Evolutionary conservation across 2,888 invertebrate genomes (phyloP), one percentile per base, ranked within the genome.

Genomic region (Syrphus vitripennis): DNA sequence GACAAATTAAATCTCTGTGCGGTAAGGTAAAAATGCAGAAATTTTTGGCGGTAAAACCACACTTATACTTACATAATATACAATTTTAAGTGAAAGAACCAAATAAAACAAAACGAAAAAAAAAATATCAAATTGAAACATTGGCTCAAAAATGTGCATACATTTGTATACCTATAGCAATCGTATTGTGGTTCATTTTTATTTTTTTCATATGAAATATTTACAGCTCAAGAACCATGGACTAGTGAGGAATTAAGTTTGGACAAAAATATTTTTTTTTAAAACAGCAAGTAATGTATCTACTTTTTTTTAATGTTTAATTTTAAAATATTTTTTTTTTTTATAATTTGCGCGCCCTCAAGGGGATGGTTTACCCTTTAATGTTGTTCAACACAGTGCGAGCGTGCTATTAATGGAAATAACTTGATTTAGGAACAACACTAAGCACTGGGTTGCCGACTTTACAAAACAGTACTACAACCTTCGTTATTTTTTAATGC

Each of bases 81-180:
- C 19, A 59, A 37, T 59, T n/a, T 59, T 59, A 34, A 14, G 21
- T 5, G 34, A 34, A 59, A 59, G 19, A 59, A 37, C 19, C 7
- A 1, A 34, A 12, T 6, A 1, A 7, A 26, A 53, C 7, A 29
- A 29, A n/a, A n/a, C 26, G 16, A 16, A 34, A 7, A 53, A 10
- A 6, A 16, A 26, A 67, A 31, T 55, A 42, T 77, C 61, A 77
- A 86, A 86, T 86, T 86, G 84, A 86, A 86, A 86, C 81, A 86
- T 86, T 86, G 84, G 55, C 40, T 50, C 48, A 48, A 57, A 63
- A 77, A 81, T 86, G 84, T 84, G 63, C 57, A 75, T 70, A 70
- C 70, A 83, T 83, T 78, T 83, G 83, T 74, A 75, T 53, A 26
- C 3, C 34, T 10, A 34, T n/a, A 50, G 31, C 50, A 55, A 69